Evolutionary conservation across 2,113 vertebrate species (phyloP), one percentile per base, ranked within the genome.

Genomic region (Mesocricetus auratus): DNA sequence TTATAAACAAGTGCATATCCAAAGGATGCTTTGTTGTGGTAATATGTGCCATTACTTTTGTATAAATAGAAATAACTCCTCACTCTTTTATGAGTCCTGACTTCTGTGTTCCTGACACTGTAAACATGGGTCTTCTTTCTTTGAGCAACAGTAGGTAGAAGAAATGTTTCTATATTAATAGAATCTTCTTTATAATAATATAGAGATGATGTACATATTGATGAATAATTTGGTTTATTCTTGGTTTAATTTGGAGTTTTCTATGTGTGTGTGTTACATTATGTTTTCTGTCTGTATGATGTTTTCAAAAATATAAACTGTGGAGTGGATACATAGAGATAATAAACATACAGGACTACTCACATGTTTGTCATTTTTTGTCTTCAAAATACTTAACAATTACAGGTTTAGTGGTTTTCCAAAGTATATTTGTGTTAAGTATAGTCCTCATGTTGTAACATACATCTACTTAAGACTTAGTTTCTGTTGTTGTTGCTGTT

Each of bases 141-240:
- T 95, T 89, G 39, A 45, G n/a, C 8, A 81, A 74, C 4, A 89
- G 64, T 45, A 56, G 13, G 69, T 71, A 45, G 73, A 77, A 91
- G 29, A 94, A 71, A 94, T 50, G 21, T 88, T 31, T 82, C 31
- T n/a, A 47, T 64, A 53, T 91, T 91, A 71, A 91, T 62, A 89
- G 92, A 66, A 21, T 87, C 2, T 33, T 91, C 8, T 73, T 78
- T 33, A 17, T 66, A 50, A 31, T 89, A 47, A 47, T 11, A 50
- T 60, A 42, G 53, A 68, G 60, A 33, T 24, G 50, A 81, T 64
- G 22, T 69, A 47, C 22, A 89, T 87, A 71, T 45, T 90, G 4
- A 83, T 74, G 2, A n/a, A 39, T n/a, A 50, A 50, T 64, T 36
- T 86, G 36, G 88, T 60, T 73, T 74, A n/a, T 53, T 87, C 0